These are phyloP conservation scores for Lepilemur ruficaudatus DNA, from an alignment of 2,797 vertebrate species.

Conservation along the genomic window DNA sequence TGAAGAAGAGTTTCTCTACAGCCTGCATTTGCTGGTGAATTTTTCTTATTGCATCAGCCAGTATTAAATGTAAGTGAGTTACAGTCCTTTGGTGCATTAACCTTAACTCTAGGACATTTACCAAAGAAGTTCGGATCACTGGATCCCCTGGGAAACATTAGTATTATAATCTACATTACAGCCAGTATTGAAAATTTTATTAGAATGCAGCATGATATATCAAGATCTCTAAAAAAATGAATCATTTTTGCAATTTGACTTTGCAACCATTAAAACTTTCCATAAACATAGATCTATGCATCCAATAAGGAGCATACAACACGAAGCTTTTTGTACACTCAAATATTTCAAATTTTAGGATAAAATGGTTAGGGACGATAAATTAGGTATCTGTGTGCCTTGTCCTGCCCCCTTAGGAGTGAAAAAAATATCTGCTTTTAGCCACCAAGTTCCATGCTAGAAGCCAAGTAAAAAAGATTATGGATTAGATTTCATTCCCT, in stretches of 20 bases:
- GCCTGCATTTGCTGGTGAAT: not conserved
- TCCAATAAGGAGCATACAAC: constrained; percentile 60
- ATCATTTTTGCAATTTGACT: constrained; percentile 71
- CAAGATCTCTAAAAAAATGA: constrained; percentile 65
- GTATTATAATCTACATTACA: constrained; percentile 67
- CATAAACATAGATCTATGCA: constrained; percentile 73
- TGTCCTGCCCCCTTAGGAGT: constrained; percentile 29
- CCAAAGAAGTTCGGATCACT: constrained; percentile 58
- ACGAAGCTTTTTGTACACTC: constrained; percentile 44
- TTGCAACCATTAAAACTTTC: constrained; percentile 73
- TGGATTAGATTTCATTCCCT: not conserved
- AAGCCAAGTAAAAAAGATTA: not conserved
- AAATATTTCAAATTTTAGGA: constrained; percentile 70
- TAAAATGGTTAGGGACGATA: constrained; percentile 59
- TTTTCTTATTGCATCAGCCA: constrained; percentile 38
- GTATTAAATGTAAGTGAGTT: constrained; percentile 61
- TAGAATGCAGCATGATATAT: constrained; percentile 69
- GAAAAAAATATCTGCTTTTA: constrained; percentile 49
- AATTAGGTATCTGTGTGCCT: constrained; percentile 57
- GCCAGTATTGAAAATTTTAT: constrained; percentile 74
- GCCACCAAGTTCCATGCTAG: not conserved
- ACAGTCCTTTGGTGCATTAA: constrained; percentile 63
- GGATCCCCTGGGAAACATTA: constrained; percentile 58
- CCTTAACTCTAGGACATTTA: constrained; percentile 73
- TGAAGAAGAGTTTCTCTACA: constrained; percentile 10